A percentile compares a stretch with the other conserved stretches of the same genome.
phyloP scores from a whole-genome alignment of 92 coral and sea anemone genomes.

The Parazoanthus swiftii region DNA sequence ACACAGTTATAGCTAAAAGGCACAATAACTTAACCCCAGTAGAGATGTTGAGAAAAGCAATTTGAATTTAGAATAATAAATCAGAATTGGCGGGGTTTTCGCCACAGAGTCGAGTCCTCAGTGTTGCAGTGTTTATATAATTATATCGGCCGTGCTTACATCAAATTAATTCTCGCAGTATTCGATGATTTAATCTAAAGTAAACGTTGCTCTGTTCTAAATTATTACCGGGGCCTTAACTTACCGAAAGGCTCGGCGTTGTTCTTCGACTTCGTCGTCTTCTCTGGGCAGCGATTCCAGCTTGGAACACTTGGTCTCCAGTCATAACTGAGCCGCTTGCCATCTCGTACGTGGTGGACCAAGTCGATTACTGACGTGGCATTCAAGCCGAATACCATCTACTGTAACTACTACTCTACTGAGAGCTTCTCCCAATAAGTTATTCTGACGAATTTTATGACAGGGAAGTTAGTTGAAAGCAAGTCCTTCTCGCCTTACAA shows the following conservation, averaged over 20 bases:
- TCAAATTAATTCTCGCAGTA: neutral
- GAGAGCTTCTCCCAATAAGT: neutral
- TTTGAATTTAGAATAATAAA: neutral
- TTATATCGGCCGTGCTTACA: neutral
- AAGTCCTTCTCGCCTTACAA: neutral
- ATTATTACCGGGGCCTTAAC: neutral
- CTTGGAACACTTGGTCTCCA: slow-evolving; percentile 6
- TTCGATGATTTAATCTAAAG: too few species aligned
- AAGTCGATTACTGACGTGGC: neutral
- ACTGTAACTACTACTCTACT: neutral
- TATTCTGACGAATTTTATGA: neutral
- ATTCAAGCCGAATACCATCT: neutral
- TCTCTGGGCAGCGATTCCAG: slow-evolving; percentile 31
- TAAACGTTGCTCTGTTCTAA: too few species aligned
- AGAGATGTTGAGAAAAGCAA: neutral
- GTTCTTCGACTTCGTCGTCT: slow-evolving; percentile 18
- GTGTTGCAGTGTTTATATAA: too few species aligned
- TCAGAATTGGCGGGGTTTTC: neutral
- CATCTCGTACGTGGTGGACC: neutral
- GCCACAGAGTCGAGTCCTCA: neutral
- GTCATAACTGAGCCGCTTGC: neutral
- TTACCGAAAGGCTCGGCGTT: slow-evolving; percentile 15
- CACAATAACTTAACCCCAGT: neutral
- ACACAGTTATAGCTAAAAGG: neutral
- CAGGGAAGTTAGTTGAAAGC: slow-evolving; percentile 1